Conservation (phyloP, 2,113 vertebrate genomes). For the Bambusicola thoracicus region DNA sequence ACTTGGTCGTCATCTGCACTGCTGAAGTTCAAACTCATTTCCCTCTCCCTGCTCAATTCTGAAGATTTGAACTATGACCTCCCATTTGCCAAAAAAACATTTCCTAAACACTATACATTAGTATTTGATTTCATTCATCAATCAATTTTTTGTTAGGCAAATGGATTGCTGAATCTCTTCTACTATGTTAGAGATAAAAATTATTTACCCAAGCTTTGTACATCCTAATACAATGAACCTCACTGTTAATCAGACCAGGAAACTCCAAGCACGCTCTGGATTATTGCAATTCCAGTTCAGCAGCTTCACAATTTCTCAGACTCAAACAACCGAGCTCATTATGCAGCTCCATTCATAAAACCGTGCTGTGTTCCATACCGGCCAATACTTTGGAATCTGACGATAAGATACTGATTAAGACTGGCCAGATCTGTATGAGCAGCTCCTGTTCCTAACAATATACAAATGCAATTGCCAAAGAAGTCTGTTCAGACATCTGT, state of each 20-base stretch:
- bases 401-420: not conserved
- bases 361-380: not conserved
- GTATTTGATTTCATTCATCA: conserved; percentile 41
- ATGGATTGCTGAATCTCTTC: not conserved
- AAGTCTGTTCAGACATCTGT: not conserved
- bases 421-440: not conserved
- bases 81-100: not conserved
- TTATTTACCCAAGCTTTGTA: conserved; percentile 4
- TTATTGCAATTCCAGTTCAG: conserved; percentile 66
- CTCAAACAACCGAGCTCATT: conserved; percentile 20
- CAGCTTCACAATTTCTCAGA: conserved; percentile 39
- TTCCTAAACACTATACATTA: not conserved
- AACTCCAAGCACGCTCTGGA: conserved; percentile 12
- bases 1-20: not conserved
- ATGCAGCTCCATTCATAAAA: conserved; percentile 52
- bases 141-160: not conserved
- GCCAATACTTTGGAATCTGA: not conserved
- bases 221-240: conserved; percentile 37
- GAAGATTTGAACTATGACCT: not conserved
- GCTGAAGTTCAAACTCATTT: not conserved
- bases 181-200: conserved; percentile 27
- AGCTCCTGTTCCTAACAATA: not conserved
- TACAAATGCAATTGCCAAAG: not conserved
- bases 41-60: not conserved
- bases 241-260: conserved; percentile 56